These are phyloP conservation scores for Pangasius sanitwongsei DNA, from an alignment of 2,797 vertebrate species.

Conservation along the genomic window DNA sequence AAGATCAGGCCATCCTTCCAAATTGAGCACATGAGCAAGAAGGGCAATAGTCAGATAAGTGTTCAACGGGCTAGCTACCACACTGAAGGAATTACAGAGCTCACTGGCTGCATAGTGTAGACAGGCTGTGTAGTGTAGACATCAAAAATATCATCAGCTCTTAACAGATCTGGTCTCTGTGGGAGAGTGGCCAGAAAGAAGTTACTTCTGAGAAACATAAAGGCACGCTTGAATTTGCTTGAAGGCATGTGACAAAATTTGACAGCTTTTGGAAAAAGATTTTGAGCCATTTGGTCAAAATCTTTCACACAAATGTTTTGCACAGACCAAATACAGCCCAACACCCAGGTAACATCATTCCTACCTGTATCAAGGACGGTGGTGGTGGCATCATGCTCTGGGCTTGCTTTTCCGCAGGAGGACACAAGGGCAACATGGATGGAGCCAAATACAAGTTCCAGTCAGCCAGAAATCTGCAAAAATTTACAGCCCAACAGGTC, in stretches of 20 bases:
- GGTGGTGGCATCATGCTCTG: background rate
- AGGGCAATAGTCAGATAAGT: background rate
- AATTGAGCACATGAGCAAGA: background rate
- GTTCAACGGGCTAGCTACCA: background rate
- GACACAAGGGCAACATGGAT: background rate
- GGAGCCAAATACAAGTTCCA: background rate
- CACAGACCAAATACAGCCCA: background rate
- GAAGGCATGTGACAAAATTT: background rate
- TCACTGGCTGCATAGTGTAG: background rate
- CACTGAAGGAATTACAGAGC: background rate
- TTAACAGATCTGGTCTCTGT: background rate
- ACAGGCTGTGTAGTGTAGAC: too few species aligned
- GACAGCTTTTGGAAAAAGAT: background rate
- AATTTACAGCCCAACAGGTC: background rate
- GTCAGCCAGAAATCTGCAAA: background rate
- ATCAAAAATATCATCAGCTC: background rate
- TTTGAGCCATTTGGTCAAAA: background rate
- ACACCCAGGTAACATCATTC: background rate
- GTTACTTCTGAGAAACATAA: background rate
- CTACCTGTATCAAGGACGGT: background rate
- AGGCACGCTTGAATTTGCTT: background rate
- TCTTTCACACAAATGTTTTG: background rate
- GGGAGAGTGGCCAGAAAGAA: background rate
- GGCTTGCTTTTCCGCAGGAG: background rate
- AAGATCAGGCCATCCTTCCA: background rate